These are phyloP conservation scores for Ctenodactylus gundi DNA, from an alignment of 2,113 vertebrate species.

Conservation along the genomic window DNA sequence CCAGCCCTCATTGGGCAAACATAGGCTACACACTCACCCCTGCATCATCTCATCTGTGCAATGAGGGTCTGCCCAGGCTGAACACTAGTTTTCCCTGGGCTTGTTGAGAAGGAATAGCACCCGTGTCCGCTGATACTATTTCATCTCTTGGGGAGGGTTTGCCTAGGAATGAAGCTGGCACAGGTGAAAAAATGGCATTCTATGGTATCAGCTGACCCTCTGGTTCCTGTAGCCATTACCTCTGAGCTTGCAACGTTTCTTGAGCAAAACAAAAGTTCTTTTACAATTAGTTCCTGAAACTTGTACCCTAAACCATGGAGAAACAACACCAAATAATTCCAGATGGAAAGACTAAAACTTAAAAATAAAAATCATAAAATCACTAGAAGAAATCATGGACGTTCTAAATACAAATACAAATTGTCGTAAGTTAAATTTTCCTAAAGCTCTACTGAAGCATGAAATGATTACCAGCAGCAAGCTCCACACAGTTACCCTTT, in stretches of 20 bases:
- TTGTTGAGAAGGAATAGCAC: neutral
- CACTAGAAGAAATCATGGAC: neutral
- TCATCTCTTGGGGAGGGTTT: neutral
- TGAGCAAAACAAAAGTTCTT: neutral
- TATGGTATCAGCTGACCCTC: neutral
- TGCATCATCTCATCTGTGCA: too few species aligned
- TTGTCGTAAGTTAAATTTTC: neutral
- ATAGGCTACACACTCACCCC: rapidly evolving
- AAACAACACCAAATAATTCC: neutral
- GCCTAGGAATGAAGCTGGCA: neutral
- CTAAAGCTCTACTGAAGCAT: too few species aligned
- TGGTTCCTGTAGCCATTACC: neutral
- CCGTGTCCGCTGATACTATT: rapidly evolving
- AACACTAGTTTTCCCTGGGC: neutral
- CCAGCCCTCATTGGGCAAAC: neutral
- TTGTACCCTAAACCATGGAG: neutral
- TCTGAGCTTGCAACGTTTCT: neutral
- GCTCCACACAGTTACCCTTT: too few species aligned
- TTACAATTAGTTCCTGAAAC: neutral
- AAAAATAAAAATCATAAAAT: neutral
- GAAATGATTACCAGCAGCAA: rapidly evolving
- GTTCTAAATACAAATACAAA: neutral
- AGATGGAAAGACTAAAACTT: neutral
- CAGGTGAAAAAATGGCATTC: neutral
- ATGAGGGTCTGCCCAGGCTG: too few species aligned